phyloP scores from a whole-genome alignment of 2,888 invertebrate genomes.

The Carterocephalus palaemon region DNA sequence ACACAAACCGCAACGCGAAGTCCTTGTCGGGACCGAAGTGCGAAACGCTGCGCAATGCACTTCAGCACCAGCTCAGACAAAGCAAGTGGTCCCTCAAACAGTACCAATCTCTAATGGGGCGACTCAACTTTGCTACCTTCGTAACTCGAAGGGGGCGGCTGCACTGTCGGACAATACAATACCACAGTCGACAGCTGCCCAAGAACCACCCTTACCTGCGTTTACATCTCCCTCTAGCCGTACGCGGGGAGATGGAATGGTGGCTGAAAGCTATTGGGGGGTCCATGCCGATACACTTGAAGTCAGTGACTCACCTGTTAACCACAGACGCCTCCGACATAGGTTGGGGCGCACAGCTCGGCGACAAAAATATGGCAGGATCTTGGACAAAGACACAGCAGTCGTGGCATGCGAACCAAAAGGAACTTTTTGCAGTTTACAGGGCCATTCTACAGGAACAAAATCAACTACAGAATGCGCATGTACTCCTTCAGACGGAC shows the following conservation, averaged over 20 bases:
- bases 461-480: constrained; percentile 13
- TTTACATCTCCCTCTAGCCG: constrained; percentile 8
- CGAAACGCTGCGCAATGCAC: constrained; percentile 28
- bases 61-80: constrained; percentile 19
- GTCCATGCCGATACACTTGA: constrained; percentile 24
- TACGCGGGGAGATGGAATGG: constrained; percentile 26
- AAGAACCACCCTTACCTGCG: constrained; percentile 10
- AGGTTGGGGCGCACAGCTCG: constrained; percentile 28
- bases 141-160: constrained; percentile 26
- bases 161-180: constrained; percentile 28
- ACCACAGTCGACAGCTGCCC: constrained; percentile 23
- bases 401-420: constrained; percentile 29
- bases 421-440: constrained; percentile 24
- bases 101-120: constrained; percentile 29
- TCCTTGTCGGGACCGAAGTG: constrained; percentile 29
- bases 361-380: constrained; percentile 18
- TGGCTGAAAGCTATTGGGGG: constrained; percentile 19
- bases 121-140: constrained; percentile 33
- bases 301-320: constrained; percentile 22
- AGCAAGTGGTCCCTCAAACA: constrained; percentile 30
- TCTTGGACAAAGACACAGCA: constrained; percentile 26
- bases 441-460: constrained; percentile 15
- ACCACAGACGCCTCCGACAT: constrained; percentile 31
- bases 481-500: constrained; percentile 24
- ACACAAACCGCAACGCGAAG: constrained; percentile 28